Evolutionary conservation across 2,797 vertebrate species (phyloP).

Genomic region (Eulemur rubriventer): DNA sequence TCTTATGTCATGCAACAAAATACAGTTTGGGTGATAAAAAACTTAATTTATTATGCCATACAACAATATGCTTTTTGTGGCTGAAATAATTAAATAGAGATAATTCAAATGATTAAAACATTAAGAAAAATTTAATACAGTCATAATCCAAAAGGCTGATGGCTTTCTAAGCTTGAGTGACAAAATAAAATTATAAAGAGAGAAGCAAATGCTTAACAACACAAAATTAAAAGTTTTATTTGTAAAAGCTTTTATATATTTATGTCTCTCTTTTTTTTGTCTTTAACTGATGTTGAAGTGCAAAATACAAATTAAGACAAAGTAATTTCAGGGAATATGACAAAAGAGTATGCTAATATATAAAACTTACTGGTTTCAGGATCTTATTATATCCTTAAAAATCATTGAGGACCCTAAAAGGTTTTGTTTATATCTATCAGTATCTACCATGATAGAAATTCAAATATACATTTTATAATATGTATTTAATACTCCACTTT

Average conservation of each 20-base stretch:
- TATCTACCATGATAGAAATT: not conserved
- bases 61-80: not conserved
- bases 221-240: not conserved
- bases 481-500: not conserved
- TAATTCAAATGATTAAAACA: not conserved
- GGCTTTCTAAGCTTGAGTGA: not conserved
- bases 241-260: not conserved
- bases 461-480: not conserved
- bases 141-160: not conserved
- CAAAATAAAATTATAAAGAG: not conserved
- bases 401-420: not conserved
- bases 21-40: not conserved
- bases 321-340: not conserved
- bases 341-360: not conserved
- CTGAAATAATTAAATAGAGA: constrained; percentile 14
- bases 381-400: not conserved
- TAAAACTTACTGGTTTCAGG: not conserved
- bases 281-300: not conserved
- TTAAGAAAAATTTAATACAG: not conserved
- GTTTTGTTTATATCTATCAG: not conserved
- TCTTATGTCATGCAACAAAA: not conserved
- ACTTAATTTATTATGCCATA: not conserved
- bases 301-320: not conserved
- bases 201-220: not conserved
- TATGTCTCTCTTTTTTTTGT: not conserved